Evolutionary conservation across 2,113 vertebrate genomes (phyloP), one percentile per base, ranked within the genome.

Genomic region (Megaceryle maxima): DNA sequence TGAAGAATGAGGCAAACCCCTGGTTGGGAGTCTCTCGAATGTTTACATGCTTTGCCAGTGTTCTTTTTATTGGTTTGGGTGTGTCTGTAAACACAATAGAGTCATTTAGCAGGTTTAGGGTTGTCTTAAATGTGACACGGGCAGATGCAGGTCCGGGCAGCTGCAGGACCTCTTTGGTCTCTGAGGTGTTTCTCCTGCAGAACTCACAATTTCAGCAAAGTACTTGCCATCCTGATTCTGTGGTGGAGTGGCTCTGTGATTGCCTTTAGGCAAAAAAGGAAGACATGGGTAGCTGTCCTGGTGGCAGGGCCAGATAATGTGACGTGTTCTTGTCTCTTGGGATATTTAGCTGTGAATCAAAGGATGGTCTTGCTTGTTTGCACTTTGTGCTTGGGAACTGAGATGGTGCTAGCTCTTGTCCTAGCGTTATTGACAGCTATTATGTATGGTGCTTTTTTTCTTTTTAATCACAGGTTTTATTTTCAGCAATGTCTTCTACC

Each of bases 181-280:
- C 53, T 74, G 44, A 4, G 13, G 3, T 10, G 18, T 51, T 43
- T 50, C 19, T 51, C 31, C 51, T 28, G 94, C 96, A 62, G 77
- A 99, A 98, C 99, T 99, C 62, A 98, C 97, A 14, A 98, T 88
- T n/a, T 87, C 79, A 41, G 98, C 91, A 87, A 99, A 99, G 95
- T 98, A 98, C 0, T 98, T 98, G 19, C 99, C 98, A 59, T 99
- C 98, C 57, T 98, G 96, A 86, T 98, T 98, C 96, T 99, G 85
- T 99, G 98, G 84, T 99, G 98, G 44, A 99, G 97, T 12, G 98
- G 98, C 73, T 97, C 96, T 96, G 98, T 98, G 85, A 98, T 98
- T 22, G 98, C 98, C 55, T 98, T 97, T 99, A 79, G 15, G 44
- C 39, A 41, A n/a, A 43, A 74, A 77, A 55, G n/a, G 53, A 21